Conservation (phyloP, 2,888 invertebrate genomes). For the Eudemis profundana region DNA sequence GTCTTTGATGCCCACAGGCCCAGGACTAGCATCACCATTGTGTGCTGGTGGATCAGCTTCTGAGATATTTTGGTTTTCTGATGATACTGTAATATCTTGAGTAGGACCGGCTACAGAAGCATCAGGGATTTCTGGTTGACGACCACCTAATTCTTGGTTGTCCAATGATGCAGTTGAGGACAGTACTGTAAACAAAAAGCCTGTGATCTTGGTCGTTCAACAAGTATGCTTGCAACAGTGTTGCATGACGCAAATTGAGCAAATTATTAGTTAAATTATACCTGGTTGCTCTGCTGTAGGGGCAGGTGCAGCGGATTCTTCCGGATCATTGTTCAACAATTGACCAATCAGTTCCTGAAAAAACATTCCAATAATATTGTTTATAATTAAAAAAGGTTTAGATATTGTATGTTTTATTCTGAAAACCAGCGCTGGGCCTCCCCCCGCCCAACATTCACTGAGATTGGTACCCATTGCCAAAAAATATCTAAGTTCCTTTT, state of each 20-base stretch:
- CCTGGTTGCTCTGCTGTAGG: constrained; percentile 16
- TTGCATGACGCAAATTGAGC: no score
- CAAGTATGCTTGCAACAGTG: no score
- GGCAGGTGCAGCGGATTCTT: constrained; percentile 48
- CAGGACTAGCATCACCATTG: neutral
- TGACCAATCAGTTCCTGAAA: constrained; percentile 70
- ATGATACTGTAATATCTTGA: neutral
- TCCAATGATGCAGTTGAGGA: neutral
- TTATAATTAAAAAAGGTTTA: neutral
- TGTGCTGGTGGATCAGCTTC: neutral
- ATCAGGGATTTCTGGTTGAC: neutral
- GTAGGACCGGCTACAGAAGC: neutral
- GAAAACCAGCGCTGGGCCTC: no score
- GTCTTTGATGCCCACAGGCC: neutral
- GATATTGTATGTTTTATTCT: no score
- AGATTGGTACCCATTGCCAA: no score
- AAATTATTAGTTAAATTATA: neutral
- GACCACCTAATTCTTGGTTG: constrained; percentile 4
- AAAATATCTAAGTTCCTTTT: no score
- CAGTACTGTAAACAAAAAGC: neutral
- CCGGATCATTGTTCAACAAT: constrained; percentile 68
- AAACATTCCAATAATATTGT: constrained; percentile 1
- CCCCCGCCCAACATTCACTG: no score
- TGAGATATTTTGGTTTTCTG: constrained; percentile 4
- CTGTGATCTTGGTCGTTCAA: no score